Conservation (phyloP, 2,797 vertebrate species). For the Leptoclinus maculatus region DNA sequence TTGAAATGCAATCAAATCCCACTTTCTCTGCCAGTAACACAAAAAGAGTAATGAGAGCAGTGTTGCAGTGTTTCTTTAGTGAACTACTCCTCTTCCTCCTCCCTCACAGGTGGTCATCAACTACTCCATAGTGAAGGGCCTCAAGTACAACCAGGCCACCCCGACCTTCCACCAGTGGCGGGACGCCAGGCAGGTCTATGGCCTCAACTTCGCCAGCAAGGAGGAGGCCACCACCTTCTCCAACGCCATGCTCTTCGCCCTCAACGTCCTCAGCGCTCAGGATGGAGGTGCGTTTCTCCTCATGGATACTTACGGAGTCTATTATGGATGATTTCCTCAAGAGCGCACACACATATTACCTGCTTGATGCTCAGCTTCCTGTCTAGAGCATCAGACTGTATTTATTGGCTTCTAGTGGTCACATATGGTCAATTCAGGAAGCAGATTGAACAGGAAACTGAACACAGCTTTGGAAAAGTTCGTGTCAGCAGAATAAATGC, state of each 20-base stretch:
- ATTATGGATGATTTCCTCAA: background rate
- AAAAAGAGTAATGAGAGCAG: background rate
- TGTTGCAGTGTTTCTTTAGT: background rate
- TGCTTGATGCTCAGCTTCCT: background rate
- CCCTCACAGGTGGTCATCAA: constrained; percentile 94
- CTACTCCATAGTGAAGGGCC: constrained; percentile 98
- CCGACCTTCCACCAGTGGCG: constrained; percentile 99
- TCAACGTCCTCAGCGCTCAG: constrained; percentile 95
- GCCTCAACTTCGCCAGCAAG: constrained; percentile 98
- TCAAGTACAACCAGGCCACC: constrained; percentile 99
- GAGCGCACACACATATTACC: background rate
- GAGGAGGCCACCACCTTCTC: constrained; percentile 98
- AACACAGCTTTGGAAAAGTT: background rate
- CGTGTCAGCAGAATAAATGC: constrained; percentile 5
- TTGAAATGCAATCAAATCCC: background rate
- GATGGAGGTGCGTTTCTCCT: constrained; percentile 88
- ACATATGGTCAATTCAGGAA: constrained; percentile 2
- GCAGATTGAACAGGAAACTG: background rate
- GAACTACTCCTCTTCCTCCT: background rate
- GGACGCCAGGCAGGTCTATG: constrained; percentile 96
- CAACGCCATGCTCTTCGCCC: constrained; percentile 97
- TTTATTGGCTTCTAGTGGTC: background rate
- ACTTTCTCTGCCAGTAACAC: background rate
- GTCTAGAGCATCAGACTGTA: background rate
- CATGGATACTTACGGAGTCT: background rate